A percentile compares a stretch with the other conserved stretches of the same genome.
Evolutionary conservation across 2,888 invertebrate species (phyloP).

Genomic region (Ennomos erosarius): DNA sequence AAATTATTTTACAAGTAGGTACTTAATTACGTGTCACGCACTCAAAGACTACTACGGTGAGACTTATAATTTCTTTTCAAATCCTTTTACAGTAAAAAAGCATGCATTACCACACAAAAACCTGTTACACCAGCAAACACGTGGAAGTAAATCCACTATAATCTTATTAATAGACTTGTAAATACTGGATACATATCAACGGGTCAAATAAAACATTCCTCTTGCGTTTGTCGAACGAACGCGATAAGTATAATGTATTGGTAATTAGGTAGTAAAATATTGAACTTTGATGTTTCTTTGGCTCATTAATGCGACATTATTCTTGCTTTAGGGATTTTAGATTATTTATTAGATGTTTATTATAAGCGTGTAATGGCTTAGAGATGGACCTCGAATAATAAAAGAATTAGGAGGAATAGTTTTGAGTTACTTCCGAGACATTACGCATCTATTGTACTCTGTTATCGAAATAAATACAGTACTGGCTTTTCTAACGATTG

Average conservation of each 20-base stretch:
- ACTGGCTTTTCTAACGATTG: no score
- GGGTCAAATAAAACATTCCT: slow-evolving; percentile 72
- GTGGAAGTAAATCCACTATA: slow-evolving; percentile 56
- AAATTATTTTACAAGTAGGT: no score
- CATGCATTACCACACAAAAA: slow-evolving; percentile 19
- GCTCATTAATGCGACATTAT: slow-evolving; percentile 74
- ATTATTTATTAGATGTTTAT: slow-evolving; percentile 64
- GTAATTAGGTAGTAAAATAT: slow-evolving; percentile 80
- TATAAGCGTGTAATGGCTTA: slow-evolving; percentile 47
- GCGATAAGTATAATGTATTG: slow-evolving; percentile 80
- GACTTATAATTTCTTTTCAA: neutral
- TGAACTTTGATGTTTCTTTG: slow-evolving; percentile 71
- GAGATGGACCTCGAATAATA: slow-evolving; percentile 14
- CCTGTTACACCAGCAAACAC: slow-evolving; percentile 41
- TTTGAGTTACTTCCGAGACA: no score
- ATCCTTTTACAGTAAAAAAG: slow-evolving; percentile 22
- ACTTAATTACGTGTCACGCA: no score
- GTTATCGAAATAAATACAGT: no score
- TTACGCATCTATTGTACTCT: no score
- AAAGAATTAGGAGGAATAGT: no score
- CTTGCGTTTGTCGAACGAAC: slow-evolving; percentile 53
- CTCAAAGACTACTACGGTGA: no score
- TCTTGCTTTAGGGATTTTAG: slow-evolving; percentile 72
- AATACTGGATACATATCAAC: slow-evolving; percentile 69
- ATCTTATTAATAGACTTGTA: slow-evolving; percentile 77